Base-by-base conservation (phyloP, 1,140 invertebrate species). In the Arion vulgaris region DNA sequence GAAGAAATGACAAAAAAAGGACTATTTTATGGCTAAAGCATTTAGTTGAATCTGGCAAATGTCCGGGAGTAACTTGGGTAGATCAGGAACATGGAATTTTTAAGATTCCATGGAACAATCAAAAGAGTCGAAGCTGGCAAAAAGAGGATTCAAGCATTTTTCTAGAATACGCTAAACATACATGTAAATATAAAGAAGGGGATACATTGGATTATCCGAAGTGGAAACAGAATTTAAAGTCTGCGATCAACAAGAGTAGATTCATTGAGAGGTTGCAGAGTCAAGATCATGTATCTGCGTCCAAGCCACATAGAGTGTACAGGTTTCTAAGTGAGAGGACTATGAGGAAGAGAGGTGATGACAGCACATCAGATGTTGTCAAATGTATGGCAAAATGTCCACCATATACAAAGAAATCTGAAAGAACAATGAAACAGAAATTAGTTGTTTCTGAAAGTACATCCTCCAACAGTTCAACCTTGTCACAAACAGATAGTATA, bases 121-220 rank as follows among this genome's bases (percentile, higher is more conserved):
- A 62, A 23, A 78, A 78, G 38, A 39, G 32, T 15, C 76, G 76
- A 36, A 53, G n/a, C 13, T 78, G 76, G 76, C 32, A 66, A 66
- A 28, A 51, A 5, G 76, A 62, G 39, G 57, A 78, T n/a, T 78
- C 38, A 2, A 51, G 53, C 13, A 34, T 78, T 11, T 66, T 62
- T 53, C 23, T 66, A 7, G 76, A 78, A 41, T 78, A 53, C 17
- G 76, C 76, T 36, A 78, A 68, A n/a, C 76, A 78, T 39, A 78
- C 76, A 2, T 23, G 76, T 19, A 57, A 49, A 41, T 78, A 28
- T 26, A 78, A 78, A 36, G 11, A 11, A 4, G 76, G 76, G 0
- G 76, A 78, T 32, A 41, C 19, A 34, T 1, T 66, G 32, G 76
- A 78, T 34, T 78, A 26, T 41, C 76, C 76, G 1, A 68, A 51